Evolutionary conservation across 2,888 invertebrate genomes (phyloP), one percentile per base, ranked within the genome.

Genomic region (Drosophila melanocephala): DNA sequence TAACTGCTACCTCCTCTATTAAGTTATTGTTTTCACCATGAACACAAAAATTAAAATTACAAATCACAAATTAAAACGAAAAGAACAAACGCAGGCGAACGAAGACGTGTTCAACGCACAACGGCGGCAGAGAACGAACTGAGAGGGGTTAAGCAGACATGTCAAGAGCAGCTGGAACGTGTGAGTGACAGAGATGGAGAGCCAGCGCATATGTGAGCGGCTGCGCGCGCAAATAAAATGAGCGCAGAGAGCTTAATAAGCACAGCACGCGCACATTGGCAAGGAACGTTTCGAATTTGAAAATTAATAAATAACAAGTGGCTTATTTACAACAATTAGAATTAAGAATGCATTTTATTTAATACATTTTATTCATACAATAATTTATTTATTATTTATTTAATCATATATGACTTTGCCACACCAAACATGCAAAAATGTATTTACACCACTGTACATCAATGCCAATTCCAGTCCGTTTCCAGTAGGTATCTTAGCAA

Each of bases 41-140:
- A 51, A 67, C 55, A 35, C 50, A 44, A 50, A 64, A 60, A 44
- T 60, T 35, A 60, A 67, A 71, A 64, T 78, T 67, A 67, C 59
- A 55, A 72, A 64, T 80, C 62, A 67, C 61, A 57, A 81, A 75
- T 61, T 58, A 35, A 51, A 61, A 63, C 53, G 9, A 47, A 47
- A 47, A 47, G 47, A 47, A 47, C 35, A 39, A 69, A 64, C 58
- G 44, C 55, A 57, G 52, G 28, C 75, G 5, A 26, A 26, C 47
- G 47, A 16, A 16, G 69, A 83, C 85, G 88, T 85, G 87, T 85
- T 84, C 83, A 78, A 77, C 62, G 44, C 76, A 71, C 77, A 76
- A 70, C 67, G 67, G 77, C 81, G 76, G 72, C 79, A 79, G 81
- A 71, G 55, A 67, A 61, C 59, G 39, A 64, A 83, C 76, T 81